phyloP scores from a whole-genome alignment of 2,113 vertebrate species.

The Labrus mixtus region DNA sequence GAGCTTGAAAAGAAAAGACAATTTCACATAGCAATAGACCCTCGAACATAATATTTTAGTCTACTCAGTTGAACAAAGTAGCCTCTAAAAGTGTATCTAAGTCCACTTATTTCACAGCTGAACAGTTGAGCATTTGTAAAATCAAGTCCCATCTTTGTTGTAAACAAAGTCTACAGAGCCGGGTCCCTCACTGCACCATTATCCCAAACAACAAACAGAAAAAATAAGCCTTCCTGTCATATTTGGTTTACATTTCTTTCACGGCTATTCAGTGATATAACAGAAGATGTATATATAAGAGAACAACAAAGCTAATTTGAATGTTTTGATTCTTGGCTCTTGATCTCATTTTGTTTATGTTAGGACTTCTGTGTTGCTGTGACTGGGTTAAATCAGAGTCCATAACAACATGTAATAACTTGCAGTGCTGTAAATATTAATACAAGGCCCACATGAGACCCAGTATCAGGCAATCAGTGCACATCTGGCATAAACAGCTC shows the following conservation, averaged over 20 bases:
- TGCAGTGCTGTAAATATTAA: constrained; percentile 45
- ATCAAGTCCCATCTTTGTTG: background rate
- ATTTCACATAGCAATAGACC: background rate
- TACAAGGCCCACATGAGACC: constrained; percentile 17
- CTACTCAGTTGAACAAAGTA: background rate
- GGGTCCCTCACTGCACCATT: too few species aligned
- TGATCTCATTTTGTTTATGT: constrained; percentile 25
- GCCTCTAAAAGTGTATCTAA: background rate
- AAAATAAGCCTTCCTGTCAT: background rate
- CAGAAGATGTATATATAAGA: background rate
- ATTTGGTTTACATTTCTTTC: background rate
- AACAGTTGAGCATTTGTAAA: background rate
- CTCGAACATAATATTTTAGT: background rate
- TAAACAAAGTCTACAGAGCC: too few species aligned
- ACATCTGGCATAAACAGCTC: constrained; percentile 33
- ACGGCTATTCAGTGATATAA: background rate
- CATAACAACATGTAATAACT: constrained; percentile 14
- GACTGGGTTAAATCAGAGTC: constrained; percentile 26
- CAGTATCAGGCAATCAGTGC: constrained; percentile 19
- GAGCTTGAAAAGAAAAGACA: background rate
- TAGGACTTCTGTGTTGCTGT: constrained; percentile 7
- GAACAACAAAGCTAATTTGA: background rate
- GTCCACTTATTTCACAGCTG: background rate
- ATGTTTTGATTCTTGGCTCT: background rate
- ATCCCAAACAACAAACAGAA: too few species aligned